Evolutionary conservation across 64 coral and sea anemone genomes (phyloP).

Genomic region (Catalaphyllia jardinei): DNA sequence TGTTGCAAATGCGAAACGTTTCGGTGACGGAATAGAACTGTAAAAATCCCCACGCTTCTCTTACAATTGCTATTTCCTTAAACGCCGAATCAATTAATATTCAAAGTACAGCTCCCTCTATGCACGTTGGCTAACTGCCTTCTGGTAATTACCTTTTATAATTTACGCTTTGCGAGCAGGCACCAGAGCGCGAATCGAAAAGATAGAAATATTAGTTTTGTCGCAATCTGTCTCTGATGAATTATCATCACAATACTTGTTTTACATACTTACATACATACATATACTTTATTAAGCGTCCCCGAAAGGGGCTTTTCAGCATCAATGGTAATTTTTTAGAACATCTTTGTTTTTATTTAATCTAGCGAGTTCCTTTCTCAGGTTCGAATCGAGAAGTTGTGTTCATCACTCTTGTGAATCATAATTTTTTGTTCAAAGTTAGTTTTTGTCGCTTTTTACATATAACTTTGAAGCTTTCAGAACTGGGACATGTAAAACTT

Average conservation of each 20-base stretch:
- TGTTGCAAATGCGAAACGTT: no score
- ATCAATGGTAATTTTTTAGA: no score
- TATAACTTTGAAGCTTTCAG: no score
- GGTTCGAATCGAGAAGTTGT: neutral
- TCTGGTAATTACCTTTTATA: neutral
- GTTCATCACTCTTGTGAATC: neutral
- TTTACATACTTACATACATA: no score
- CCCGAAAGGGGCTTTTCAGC: no score
- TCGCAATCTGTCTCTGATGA: neutral
- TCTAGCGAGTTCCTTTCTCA: neutral
- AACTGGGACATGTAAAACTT: neutral
- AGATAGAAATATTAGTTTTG: neutral
- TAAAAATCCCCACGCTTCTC: no score
- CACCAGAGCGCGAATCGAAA: neutral
- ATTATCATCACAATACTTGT: slow-evolving; percentile 36
- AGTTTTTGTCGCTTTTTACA: no score
- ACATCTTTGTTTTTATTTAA: neutral
- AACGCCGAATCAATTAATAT: no score
- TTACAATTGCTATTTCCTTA: no score
- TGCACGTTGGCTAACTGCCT: neutral
- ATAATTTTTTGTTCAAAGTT: no score
- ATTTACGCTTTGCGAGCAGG: neutral
- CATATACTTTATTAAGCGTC: no score
- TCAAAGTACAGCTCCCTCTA: neutral
- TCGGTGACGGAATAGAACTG: no score